A percentile compares a stretch with the other conserved stretches of the same genome.
phyloP scores from a whole-genome alignment of 2,888 invertebrate species.

The Meteorus colon region DNA sequence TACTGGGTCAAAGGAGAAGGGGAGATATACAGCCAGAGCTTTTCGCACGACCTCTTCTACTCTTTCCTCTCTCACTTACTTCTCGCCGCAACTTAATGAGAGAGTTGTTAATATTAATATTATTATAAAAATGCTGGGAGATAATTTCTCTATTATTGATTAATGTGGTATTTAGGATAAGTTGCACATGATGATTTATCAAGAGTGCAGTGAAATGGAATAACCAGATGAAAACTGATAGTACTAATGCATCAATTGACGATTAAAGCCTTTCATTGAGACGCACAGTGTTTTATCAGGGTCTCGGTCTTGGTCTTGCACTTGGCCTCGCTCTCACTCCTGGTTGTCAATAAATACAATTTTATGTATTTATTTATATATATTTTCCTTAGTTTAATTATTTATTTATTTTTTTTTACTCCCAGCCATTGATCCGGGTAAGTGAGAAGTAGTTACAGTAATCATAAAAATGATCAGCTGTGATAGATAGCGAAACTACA shows the following conservation, averaged over 20 bases:
- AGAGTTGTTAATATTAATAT: slow-evolving; percentile 10
- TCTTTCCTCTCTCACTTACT: slow-evolving; percentile 3
- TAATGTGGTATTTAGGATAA: not conserved
- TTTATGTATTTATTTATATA: not conserved
- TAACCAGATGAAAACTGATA: not conserved
- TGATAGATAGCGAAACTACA: slow-evolving; percentile 12
- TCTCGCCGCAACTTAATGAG: slow-evolving; percentile 24
- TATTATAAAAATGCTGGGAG: slow-evolving; percentile 8
- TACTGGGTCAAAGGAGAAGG: slow-evolving; percentile 42
- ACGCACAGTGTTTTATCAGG: slow-evolving; percentile 3
- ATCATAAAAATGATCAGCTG: slow-evolving; percentile 20
- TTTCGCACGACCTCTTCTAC: slow-evolving; percentile 44
- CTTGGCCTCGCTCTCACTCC: slow-evolving; percentile 27
- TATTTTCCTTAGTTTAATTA: not conserved
- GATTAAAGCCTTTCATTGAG: not conserved
- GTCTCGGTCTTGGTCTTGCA: slow-evolving; percentile 31
- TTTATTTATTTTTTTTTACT: not conserved
- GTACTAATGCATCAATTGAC: slow-evolving; percentile 3
- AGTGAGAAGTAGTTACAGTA: not conserved
- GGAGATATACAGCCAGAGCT: slow-evolving; percentile 36
- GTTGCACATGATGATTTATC: not conserved
- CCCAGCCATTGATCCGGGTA: not conserved
- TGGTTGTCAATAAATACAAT: slow-evolving; percentile 8
- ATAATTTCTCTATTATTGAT: slow-evolving; percentile 26
- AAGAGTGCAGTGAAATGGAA: not conserved